Evolutionary conservation across 2,888 invertebrate species (phyloP), one percentile per base, ranked within the genome.

Genomic region (Drosophila limbata): DNA sequence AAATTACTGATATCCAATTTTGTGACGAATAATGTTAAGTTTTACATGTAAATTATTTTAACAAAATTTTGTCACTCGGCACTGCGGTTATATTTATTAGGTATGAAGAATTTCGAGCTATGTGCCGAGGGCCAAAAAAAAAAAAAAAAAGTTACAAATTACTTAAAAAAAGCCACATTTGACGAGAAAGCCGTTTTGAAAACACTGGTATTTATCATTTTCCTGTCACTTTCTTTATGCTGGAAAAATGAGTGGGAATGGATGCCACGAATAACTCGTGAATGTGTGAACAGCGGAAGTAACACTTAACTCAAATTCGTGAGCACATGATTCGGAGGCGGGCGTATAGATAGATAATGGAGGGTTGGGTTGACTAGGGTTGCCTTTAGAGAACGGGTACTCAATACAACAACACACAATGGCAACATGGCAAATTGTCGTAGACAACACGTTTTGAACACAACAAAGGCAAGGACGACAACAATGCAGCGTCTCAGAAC

Each of bases 341-440:
- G 19, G 44, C 44, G 6, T 21, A 13, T 1, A 19, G 21, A 28
- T 28, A 8, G 8, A 28, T 44, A 21, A 21, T 19, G 21, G 13
- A 39, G 39, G n/a, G 37, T 37, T 37, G 37, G 19, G 39, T 39
- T 39, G 39, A 28, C 35, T 37, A 35, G 35, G 42, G 19, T 44
- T 21, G 21, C 13, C 13, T 21, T 44, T 21, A 44, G 13, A 21
- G 13, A 13, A 13, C 44, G 13, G 44, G 21, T 13, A 13, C 44
- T 44, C 13, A 44, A 44, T 21, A 25, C 8, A 44, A 25, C 25
- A 21, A 21, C 3, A n/a, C 44, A 44, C 21, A 44, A 19, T 19
- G 19, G 10, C 44, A 21, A 21, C 19, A 19, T 44, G 8, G 8
- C 6, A 21, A 44, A 21, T 44, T 44, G 13, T 44, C 13, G 3